Evolutionary conservation across 2,113 vertebrate genomes (phyloP).

Genomic region (Galemys pyrenaicus): DNA sequence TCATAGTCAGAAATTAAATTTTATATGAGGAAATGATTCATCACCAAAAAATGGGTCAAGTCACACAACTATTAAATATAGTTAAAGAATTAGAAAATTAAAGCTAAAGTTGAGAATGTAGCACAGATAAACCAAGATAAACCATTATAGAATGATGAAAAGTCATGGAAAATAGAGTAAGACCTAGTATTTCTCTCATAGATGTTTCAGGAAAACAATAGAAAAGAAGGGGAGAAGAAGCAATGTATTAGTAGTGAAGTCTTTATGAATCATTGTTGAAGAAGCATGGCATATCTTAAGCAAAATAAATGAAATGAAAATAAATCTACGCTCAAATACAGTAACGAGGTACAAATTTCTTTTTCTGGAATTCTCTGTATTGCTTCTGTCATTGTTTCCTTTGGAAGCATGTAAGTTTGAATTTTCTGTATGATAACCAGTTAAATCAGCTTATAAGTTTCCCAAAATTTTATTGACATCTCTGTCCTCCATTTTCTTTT

Average conservation of each 20-base stretch:
- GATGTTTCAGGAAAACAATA: background rate
- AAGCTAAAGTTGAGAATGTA: background rate
- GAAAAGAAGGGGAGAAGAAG: background rate
- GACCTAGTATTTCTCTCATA: background rate
- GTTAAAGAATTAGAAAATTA: slow-evolving; percentile 23
- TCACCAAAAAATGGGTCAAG: background rate
- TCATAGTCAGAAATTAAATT: background rate
- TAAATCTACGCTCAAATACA: background rate
- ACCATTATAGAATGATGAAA: background rate
- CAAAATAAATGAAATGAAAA: background rate
- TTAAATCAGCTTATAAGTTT: background rate
- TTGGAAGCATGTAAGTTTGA: background rate
- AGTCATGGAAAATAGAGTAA: background rate
- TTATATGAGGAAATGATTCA: background rate
- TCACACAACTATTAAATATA: background rate
- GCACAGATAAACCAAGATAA: background rate
- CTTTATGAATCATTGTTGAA: slow-evolving; percentile 1
- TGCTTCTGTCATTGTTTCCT: background rate
- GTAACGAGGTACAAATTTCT: background rate
- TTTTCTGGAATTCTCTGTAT: background rate
- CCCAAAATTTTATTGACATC: background rate
- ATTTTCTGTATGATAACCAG: background rate
- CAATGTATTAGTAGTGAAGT: background rate
- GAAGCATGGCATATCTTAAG: background rate
- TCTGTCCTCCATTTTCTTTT: background rate